Conservation (phyloP, 2,888 invertebrate species). For the Theristus sp. region DNA sequence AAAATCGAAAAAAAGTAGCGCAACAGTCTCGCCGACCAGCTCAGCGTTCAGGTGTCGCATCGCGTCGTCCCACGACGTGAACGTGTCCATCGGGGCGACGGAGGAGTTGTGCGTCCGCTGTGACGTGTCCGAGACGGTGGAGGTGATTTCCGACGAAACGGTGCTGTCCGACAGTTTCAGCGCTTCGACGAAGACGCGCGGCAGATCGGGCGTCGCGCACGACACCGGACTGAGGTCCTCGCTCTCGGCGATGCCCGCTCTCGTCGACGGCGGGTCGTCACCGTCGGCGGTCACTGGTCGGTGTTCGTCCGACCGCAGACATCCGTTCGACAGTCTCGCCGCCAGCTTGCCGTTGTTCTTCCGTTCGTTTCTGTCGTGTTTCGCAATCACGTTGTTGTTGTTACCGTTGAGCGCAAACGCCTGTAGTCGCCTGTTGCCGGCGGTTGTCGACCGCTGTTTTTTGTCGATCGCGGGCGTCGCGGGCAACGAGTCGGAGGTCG, state of each 20-base stretch:
- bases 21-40: neutral
- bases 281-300: neutral
- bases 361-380: neutral
- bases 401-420: neutral
- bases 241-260: too few relatives aligned
- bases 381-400: neutral
- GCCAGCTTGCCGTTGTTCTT: neutral
- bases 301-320: too few relatives aligned
- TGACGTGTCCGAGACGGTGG: neutral
- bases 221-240: too few relatives aligned
- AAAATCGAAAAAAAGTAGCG: neutral
- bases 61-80: neutral
- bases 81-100: too few relatives aligned
- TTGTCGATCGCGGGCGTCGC: neutral
- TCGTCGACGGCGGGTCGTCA: too few relatives aligned
- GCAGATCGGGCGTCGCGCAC: neutral
- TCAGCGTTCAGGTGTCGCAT: neutral
- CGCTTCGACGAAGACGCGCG: neutral
- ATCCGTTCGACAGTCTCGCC: too few relatives aligned
- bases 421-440: neutral
- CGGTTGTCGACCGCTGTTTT: neutral
- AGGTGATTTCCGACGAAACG: neutral
- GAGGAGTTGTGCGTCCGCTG: neutral
- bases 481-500: neutral
- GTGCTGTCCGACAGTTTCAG: neutral